A percentile compares a stretch with the other conserved stretches of the same genome.
phyloP scores from a whole-genome alignment of 2,888 invertebrate species.

The Chironomus riparius region DNA sequence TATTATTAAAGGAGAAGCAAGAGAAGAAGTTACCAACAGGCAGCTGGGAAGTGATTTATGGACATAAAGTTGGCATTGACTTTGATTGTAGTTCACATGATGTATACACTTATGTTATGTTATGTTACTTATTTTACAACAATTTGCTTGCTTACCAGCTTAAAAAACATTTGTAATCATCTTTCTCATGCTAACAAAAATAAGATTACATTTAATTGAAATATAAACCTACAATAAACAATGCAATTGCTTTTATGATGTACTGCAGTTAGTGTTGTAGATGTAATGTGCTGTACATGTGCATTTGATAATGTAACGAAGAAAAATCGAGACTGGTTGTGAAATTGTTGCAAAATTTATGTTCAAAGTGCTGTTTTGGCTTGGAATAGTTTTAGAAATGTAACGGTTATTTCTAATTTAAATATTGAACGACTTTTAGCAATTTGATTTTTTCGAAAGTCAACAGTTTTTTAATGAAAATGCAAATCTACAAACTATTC shows the following conservation, averaged over 20 bases:
- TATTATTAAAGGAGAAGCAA: constrained; percentile 4
- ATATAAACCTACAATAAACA: constrained; percentile 21
- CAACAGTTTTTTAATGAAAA: too few species aligned
- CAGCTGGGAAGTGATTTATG: constrained; percentile 22
- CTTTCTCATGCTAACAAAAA: neutral
- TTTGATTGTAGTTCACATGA: neutral
- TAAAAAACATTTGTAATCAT: constrained; percentile 16
- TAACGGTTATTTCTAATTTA: too few species aligned
- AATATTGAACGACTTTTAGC: too few species aligned
- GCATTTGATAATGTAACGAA: neutral
- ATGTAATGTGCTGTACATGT: neutral
- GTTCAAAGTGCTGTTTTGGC: too few species aligned
- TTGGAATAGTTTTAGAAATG: too few species aligned
- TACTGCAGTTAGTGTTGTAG: neutral
- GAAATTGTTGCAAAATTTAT: too few species aligned
- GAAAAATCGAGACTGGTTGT: too few species aligned
- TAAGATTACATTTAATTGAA: constrained; percentile 24
- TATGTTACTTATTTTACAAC: neutral
- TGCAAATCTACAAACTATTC: too few species aligned
- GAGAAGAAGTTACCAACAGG: constrained; percentile 3
- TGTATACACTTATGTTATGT: neutral
- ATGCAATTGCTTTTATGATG: neutral
- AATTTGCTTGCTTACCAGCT: neutral
- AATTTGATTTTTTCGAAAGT: neutral
- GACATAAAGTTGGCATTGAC: constrained; percentile 5